Base-by-base conservation (phyloP, 2,113 vertebrate species). In the Lepus timidus region DNA sequence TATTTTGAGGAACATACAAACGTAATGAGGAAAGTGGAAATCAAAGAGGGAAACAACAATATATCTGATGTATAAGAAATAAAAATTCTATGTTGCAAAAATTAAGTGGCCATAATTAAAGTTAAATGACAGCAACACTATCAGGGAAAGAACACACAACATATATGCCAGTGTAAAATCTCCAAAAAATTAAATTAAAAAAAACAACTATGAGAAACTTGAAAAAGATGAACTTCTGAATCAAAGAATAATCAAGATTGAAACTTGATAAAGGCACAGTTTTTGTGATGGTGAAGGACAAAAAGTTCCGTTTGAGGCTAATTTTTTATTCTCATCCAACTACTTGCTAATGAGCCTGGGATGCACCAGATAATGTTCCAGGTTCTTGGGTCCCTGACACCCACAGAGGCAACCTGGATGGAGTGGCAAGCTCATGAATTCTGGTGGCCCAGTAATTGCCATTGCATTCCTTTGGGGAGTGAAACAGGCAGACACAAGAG, bases 221-320 rank as follows among this genome's bases (percentile, higher is more conserved):
- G 62, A 17, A 58, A 65, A 91, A 31, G 3, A 70, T 95, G 33
- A 79, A 27, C n/a, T 67, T 93, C 36, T 85, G 8, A 76, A 58
- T 17, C 44, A 92, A 39, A 67, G 20, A 4, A 58, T 91, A 51
- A 65, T 74, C 70, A 87, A 79, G 6, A 86, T 49, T 85, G 36
- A 88, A 82, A 49, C 44, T 12, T 84, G 33, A 19, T 14, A 36
- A 74, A 74, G 23, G 23, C 12, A 70, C 3, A 90, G 62, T 90
- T 85, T 93, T 85, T 29, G 6, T 81, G 71, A 11, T 85, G 44
- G 19, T 27, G 3, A 95, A 73, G 75, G 88, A 89, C 36, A 75
- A 78, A 93, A 88, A 16, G 13, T 86, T 82, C n/a, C 68, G 9
- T 17, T 81, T 96, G 29, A 7, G 25, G 9, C 31, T 62, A 90